Base-by-base conservation (phyloP, 1,140 invertebrate genomes). In the Holotrichia oblita region DNA sequence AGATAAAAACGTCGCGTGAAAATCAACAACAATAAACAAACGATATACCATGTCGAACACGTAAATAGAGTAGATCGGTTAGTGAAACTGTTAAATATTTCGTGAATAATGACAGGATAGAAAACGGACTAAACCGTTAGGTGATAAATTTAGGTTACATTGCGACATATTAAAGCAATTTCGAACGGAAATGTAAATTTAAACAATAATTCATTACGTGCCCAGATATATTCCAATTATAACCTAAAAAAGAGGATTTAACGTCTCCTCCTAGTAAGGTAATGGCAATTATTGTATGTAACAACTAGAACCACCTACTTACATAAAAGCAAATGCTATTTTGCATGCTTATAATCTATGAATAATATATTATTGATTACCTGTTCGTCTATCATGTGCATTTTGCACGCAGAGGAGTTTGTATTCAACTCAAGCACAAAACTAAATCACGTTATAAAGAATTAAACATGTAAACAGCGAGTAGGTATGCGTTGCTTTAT, bases 291-390 rank as follows among this genome's bases (percentile, higher is more conserved):
- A 55, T 55, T 34, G 61, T 34, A 27, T 10, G 8, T 17, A 69
- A 69, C 61, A 69, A 10, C 20, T 27, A 7, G 22, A 7, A 34
- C 12, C 27, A 22, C 61, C 61, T 55, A 69, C 61, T 8, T 69
- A 69, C 0, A 27, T 22, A 27, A 9, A n/a, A 24, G 20, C 61
- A 22, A 69, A 69, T 22, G 8, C 61, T 34, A 69, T 27, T 34
- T 69, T 34, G 22, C 61, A 12, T 24, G 61, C 22, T 20, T 10
- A 69, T 27, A 69, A 69, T 10, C 22, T 34, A 69, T 69, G 22
- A 69, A 69, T 69, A 69, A 69, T 69, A 34, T 69, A 61, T 61
- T 17, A 22, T 8, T 20, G 17, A 20, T 61, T 61, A 69, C 61
- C 61, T 69, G 20, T 9, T 27, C 20, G 12, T 34, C 7, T 8